Evolutionary conservation across 2,113 vertebrate species (phyloP).

Genomic region (Charina bottae): DNA sequence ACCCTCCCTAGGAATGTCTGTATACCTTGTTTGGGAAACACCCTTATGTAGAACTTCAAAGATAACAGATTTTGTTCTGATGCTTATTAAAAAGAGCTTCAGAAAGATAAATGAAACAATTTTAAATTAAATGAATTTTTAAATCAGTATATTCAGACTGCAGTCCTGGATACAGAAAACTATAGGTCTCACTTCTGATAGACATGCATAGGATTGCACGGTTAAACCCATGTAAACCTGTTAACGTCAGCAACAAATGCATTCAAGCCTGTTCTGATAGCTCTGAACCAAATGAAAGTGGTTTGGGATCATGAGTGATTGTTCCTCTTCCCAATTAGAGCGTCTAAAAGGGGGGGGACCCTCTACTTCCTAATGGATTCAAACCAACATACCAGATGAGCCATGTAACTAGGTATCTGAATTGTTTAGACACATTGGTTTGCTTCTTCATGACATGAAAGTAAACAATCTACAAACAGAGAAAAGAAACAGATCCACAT

Average conservation of each 20-base stretch:
- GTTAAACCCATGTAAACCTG: conserved; percentile 35
- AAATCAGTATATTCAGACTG: conserved; percentile 25
- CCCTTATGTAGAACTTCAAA: not conserved
- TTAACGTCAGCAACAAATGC: conserved; percentile 57
- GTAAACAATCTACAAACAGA: conserved; percentile 72
- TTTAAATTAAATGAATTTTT: not conserved
- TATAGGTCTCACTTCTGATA: not conserved
- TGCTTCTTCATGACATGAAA: conserved; percentile 69
- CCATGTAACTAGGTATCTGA: conserved; percentile 60
- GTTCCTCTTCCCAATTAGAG: conserved; percentile 51
- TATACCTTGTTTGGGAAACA: not conserved
- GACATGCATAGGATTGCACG: not conserved
- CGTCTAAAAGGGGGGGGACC: conserved; percentile 27
- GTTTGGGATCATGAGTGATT: conserved; percentile 36
- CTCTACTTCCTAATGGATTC: conserved; percentile 67
- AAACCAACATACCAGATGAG: conserved; percentile 66
- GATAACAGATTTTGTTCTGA: not conserved
- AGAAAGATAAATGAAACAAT: not conserved
- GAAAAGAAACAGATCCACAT: conserved; percentile 66
- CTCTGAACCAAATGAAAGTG: conserved; percentile 49
- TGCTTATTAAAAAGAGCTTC: not conserved
- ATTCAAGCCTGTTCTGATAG: conserved; percentile 36
- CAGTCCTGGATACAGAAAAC: not conserved
- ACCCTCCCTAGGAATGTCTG: not conserved
- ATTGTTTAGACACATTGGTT: conserved; percentile 64